phyloP scores from a whole-genome alignment of 2,113 vertebrate species.

The Microtus ochrogaster region DNA sequence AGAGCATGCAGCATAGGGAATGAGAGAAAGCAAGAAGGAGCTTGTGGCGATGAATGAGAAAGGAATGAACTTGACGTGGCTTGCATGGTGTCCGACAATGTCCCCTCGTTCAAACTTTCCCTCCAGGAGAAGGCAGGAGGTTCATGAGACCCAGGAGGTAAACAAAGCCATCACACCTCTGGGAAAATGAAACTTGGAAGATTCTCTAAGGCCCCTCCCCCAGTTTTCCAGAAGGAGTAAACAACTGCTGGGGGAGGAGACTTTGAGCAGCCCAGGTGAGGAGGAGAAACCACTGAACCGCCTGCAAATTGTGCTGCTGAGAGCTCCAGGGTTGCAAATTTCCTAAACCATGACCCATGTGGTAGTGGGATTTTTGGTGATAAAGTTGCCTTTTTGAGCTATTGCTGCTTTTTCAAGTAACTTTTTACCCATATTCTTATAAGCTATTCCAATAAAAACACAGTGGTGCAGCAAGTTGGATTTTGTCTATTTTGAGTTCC shows the following conservation, averaged over 20 bases:
- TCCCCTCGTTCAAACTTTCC: background rate
- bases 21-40: constrained; percentile 24
- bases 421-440: background rate
- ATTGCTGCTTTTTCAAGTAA: background rate
- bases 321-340: background rate
- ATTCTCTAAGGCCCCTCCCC: background rate
- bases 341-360: background rate
- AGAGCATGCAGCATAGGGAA: constrained; percentile 1
- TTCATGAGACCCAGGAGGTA: background rate
- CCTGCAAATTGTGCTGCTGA: background rate
- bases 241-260: background rate
- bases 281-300: background rate
- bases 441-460: background rate
- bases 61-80: background rate
- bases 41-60: background rate
- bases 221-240: background rate
- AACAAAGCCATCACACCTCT: no score
- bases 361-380: background rate
- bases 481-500: background rate
- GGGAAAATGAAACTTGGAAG: background rate
- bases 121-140: background rate
- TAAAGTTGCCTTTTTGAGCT: background rate
- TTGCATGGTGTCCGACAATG: no score
- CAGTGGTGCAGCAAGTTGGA: background rate
- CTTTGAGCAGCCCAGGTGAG: background rate